Conservation (phyloP, 2,113 vertebrate species). For the Halichoeres trimaculatus region DNA sequence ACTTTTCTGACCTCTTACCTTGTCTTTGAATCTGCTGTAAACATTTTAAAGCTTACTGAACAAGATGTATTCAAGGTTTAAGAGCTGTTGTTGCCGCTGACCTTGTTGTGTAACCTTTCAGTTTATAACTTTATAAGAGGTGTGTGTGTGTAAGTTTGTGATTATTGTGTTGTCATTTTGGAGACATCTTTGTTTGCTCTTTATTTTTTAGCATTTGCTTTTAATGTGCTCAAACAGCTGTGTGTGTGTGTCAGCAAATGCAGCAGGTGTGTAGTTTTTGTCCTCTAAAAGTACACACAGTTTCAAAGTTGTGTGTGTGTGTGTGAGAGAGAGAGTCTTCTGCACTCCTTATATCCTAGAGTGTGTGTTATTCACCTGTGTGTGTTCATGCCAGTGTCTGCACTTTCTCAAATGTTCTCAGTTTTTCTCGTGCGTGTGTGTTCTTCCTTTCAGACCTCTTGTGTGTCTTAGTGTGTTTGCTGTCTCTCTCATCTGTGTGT, state of each 20-base stretch:
- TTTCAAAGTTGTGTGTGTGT: slow-evolving; percentile 14
- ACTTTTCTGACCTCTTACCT: too few relatives aligned
- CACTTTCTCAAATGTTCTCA: slow-evolving; percentile 6
- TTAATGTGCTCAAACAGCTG: not conserved
- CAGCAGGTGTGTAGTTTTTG: not conserved
- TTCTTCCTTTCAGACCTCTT: slow-evolving; percentile 9
- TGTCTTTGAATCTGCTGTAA: too few relatives aligned
- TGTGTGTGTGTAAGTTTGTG: not conserved
- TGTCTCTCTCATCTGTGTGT: slow-evolving; percentile 23
- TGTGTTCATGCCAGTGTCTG: not conserved
- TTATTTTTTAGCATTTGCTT: not conserved
- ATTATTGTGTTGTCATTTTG: not conserved
- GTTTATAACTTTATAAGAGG: too few relatives aligned
- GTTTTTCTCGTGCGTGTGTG: not conserved
- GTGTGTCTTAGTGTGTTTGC: slow-evolving; percentile 46
- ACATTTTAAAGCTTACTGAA: too few relatives aligned
- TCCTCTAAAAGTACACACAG: slow-evolving; percentile 24
- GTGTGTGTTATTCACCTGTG: slow-evolving; percentile 6
- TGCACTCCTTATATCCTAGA: not conserved
- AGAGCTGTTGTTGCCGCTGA: too few relatives aligned
- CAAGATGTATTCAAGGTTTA: too few relatives aligned
- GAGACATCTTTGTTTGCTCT: not conserved
- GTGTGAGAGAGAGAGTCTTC: not conserved
- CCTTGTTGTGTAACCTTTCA: too few relatives aligned
- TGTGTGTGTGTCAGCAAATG: not conserved